These are phyloP conservation scores for Hylyphantes graminicola DNA, from an alignment of 1,140 invertebrate genomes.

Conservation along the genomic window DNA sequence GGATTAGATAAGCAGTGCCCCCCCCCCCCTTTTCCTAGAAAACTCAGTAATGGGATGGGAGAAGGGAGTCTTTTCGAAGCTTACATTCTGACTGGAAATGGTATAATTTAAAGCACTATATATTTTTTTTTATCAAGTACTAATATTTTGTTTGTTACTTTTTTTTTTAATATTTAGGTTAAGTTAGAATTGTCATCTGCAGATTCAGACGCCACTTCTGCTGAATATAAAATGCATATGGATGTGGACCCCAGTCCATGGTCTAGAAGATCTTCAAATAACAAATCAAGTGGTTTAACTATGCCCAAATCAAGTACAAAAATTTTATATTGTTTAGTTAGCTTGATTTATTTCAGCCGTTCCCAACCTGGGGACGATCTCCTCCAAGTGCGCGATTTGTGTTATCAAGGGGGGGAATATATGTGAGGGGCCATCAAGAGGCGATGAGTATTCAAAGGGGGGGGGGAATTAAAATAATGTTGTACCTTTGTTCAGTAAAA, in stretches of 20 bases:
- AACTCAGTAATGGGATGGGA: neutral
- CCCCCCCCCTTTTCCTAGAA: too few relatives aligned
- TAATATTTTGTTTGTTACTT: neutral
- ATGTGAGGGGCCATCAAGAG: neutral
- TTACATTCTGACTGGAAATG: neutral
- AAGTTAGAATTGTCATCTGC: constrained; percentile 5
- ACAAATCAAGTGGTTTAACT: neutral
- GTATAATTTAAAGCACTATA: too few relatives aligned
- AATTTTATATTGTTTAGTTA: neutral
- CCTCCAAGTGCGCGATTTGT: neutral
- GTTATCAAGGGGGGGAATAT: neutral
- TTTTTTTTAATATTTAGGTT: constrained; percentile 12
- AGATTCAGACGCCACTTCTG: constrained; percentile 40
- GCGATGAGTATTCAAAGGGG: too few relatives aligned
- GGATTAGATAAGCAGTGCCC: too few relatives aligned
- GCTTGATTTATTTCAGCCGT: neutral
- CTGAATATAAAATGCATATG: constrained; percentile 44
- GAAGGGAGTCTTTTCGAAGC: neutral
- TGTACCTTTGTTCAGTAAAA: too few relatives aligned
- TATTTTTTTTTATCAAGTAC: neutral
- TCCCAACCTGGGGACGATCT: neutral
- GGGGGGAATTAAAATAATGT: too few relatives aligned
- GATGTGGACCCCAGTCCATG: constrained; percentile 39
- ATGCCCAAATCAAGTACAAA: neutral
- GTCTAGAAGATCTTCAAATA: constrained; percentile 11